Evolutionary conservation across 2,113 vertebrate genomes (phyloP).

Genomic region (Peucedramus taeniatus): DNA sequence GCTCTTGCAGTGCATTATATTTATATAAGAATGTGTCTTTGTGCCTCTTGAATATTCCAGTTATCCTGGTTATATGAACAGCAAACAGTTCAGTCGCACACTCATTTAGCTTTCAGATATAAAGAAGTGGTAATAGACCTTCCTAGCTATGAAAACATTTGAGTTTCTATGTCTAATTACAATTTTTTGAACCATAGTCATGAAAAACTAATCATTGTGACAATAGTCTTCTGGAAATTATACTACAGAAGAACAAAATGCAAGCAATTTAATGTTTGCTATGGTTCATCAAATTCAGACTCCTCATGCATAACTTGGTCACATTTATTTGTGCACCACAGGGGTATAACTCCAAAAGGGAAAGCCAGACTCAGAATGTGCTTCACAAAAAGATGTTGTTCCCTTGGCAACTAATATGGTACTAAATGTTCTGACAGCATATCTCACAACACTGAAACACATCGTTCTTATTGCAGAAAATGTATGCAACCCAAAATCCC

Average conservation of each 20-base stretch:
- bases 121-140: constrained; percentile 47
- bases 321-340: constrained; percentile 44
- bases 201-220: constrained; percentile 47
- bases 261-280: constrained; percentile 44
- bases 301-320: constrained; percentile 48
- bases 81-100: neutral
- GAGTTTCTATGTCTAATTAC: constrained; percentile 54
- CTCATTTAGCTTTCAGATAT: constrained; percentile 15
- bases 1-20: neutral
- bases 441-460: neutral
- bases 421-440: constrained; percentile 40
- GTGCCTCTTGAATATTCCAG: neutral
- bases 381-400: constrained; percentile 31
- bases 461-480: neutral
- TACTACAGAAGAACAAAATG: constrained; percentile 32
- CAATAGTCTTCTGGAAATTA: constrained; percentile 51
- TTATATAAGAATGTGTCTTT: neutral
- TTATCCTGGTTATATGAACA: neutral
- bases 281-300: constrained; percentile 51
- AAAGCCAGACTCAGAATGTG: constrained; percentile 5
- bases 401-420: constrained; percentile 58
- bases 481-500: neutral
- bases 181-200: constrained; percentile 41
- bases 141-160: constrained; percentile 33
- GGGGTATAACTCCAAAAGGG: constrained; percentile 21